phyloP scores from a whole-genome alignment of 1,140 invertebrate genomes.

The Apis mellifera region DNA sequence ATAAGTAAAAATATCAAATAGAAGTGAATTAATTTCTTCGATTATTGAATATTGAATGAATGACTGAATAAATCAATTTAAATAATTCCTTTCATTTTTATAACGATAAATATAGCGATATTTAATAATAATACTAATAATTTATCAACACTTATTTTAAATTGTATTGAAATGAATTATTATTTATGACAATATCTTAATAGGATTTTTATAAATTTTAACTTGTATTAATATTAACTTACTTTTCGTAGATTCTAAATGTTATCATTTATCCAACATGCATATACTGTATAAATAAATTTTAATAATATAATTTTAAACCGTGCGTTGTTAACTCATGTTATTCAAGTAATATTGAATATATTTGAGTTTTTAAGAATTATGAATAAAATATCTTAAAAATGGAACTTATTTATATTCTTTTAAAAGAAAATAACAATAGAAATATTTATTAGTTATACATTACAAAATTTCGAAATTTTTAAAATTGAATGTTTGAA shows the following conservation, averaged over 20 bases:
- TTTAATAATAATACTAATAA: conserved; percentile 51
- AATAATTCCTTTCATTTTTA: conserved; percentile 25
- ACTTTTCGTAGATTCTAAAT: conserved; percentile 52
- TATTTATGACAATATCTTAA: conserved; percentile 64
- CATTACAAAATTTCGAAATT: no score
- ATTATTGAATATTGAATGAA: conserved; percentile 9
- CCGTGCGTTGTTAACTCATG: neutral
- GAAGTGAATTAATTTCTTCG: conserved; percentile 2
- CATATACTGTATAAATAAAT: conserved; percentile 34
- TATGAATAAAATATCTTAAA: neutral
- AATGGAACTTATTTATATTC: neutral
- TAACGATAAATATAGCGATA: neutral
- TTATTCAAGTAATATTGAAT: neutral
- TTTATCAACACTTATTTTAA: conserved; percentile 50
- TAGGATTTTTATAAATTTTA: conserved; percentile 76
- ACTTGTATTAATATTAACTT: conserved; percentile 72
- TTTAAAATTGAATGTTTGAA: neutral
- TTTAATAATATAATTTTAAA: conserved; percentile 31
- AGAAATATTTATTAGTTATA: no score
- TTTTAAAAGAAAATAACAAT: neutral
- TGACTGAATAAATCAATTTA: conserved; percentile 16
- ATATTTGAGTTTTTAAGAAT: conserved; percentile 30
- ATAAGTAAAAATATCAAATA: conserved; percentile 35
- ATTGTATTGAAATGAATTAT: conserved; percentile 66
- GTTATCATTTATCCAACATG: conserved; percentile 44